phyloP scores from a whole-genome alignment of 2,888 invertebrate species.

The Merodon equestris region DNA sequence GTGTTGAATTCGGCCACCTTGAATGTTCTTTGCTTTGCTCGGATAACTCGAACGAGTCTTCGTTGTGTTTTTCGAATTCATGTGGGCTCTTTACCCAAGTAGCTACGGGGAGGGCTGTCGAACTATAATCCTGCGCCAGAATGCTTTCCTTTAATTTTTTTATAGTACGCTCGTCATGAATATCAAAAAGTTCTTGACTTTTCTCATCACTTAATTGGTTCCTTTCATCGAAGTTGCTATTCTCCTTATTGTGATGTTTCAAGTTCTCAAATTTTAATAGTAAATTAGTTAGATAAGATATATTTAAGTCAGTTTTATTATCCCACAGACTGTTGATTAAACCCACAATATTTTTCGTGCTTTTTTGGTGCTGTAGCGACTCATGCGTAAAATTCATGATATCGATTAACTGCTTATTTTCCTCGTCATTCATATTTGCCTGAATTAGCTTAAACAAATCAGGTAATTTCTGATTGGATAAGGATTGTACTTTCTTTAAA shows the following conservation, averaged over 20 bases:
- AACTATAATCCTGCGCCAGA: background rate
- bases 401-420: conserved; percentile 73
- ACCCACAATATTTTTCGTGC: conserved; percentile 74
- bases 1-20: too few species aligned
- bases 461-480: conserved; percentile 66
- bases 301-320: conserved; percentile 75
- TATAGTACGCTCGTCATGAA: too few species aligned
- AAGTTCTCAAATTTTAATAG: conserved; percentile 73
- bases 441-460: conserved; percentile 68
- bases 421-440: conserved; percentile 73
- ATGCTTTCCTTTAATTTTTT: background rate
- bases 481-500: conserved; percentile 40
- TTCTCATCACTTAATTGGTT: background rate
- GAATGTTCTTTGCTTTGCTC: too few species aligned
- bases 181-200: too few species aligned
- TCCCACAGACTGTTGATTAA: conserved; percentile 75
- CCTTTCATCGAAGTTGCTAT: background rate
- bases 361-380: conserved; percentile 68
- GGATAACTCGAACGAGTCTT: background rate
- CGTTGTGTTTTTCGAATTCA: background rate
- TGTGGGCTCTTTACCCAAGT: conserved; percentile 28
- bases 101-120: conserved; percentile 5
- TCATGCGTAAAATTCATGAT: conserved; percentile 73
- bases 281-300: conserved; percentile 73
- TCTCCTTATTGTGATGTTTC: conserved; percentile 43